These are phyloP conservation scores for Thomomys bottae DNA, from an alignment of 2,113 vertebrate species.

Conservation along the genomic window DNA sequence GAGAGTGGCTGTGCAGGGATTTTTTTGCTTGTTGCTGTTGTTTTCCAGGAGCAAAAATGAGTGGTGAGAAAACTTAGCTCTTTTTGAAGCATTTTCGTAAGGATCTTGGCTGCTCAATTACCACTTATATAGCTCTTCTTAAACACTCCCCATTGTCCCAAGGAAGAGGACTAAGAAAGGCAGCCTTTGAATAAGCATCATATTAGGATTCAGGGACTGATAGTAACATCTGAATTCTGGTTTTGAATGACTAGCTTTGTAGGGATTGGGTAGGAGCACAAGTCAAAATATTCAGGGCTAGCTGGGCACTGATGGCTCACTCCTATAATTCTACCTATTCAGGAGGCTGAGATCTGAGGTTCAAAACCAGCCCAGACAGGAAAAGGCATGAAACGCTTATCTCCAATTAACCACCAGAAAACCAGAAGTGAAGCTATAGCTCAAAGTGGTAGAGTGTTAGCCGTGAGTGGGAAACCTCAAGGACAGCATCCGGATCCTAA, in stretches of 20 bases:
- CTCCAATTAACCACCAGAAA: no score
- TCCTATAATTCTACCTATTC: no score
- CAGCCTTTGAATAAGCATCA: not conserved
- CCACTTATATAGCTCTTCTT: not conserved
- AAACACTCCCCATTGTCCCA: not conserved
- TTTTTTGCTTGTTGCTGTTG: not conserved
- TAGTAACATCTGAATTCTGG: not conserved
- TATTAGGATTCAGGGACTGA: not conserved
- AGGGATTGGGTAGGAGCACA: not conserved
- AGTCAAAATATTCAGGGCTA: not conserved
- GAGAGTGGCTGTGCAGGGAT: not conserved
- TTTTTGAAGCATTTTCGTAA: not conserved
- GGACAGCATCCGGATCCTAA: no score
- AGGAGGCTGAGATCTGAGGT: no score
- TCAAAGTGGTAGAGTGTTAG: no score
- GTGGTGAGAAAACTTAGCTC: not conserved
- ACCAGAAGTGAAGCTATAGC: no score
- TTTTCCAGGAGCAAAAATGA: not conserved
- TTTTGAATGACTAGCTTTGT: not conserved
- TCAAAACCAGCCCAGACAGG: no score
- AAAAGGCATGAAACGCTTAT: no score
- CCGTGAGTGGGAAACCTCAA: no score
- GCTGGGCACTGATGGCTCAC: no score
- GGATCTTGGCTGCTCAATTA: not conserved
- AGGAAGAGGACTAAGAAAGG: not conserved